Percentiles rank a stretch among this genome's conserved stretches.
Conservation (phyloP, 2,113 vertebrate genomes). For the Thamnaconus septentrionalis region DNA sequence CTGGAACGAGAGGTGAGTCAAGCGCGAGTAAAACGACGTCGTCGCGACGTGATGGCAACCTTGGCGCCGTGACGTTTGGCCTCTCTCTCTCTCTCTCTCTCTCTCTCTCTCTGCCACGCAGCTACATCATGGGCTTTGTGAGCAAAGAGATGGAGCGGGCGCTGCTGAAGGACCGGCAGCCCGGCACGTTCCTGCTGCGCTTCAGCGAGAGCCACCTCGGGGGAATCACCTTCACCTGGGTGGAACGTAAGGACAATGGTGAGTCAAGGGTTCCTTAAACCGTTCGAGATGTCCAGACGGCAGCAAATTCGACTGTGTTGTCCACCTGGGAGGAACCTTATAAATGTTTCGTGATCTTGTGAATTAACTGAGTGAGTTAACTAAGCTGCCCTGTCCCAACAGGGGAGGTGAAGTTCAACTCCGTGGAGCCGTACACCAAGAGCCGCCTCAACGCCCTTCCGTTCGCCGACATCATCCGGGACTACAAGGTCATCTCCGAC, state of each 20-base stretch:
- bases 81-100: too few species aligned
- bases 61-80: too few species aligned
- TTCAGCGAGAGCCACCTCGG: slow-evolving; percentile 97
- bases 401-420: slow-evolving; percentile 92
- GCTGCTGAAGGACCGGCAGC: slow-evolving; percentile 88
- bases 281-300: too few species aligned
- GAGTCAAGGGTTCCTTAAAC: slow-evolving; percentile 21
- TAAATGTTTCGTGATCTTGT: too few species aligned
- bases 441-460: slow-evolving; percentile 87
- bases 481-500: slow-evolving; percentile 94
- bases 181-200: slow-evolving; percentile 91
- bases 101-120: slow-evolving; percentile 38
- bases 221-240: slow-evolving; percentile 98
- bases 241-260: slow-evolving; percentile 88
- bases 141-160: slow-evolving; percentile 92
- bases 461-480: slow-evolving; percentile 91
- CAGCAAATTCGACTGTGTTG: too few species aligned
- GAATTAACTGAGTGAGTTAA: too few species aligned
- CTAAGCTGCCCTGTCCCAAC: slow-evolving; percentile 5
- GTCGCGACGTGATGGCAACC: too few species aligned
- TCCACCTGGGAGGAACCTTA: too few species aligned
- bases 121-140: slow-evolving; percentile 96
- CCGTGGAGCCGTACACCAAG: slow-evolving; percentile 95
- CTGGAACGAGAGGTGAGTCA: slow-evolving; percentile 92
- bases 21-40: too few species aligned